These are phyloP conservation scores for Eristalis pertinax DNA, from an alignment of 2,888 invertebrate genomes.

Conservation along the genomic window DNA sequence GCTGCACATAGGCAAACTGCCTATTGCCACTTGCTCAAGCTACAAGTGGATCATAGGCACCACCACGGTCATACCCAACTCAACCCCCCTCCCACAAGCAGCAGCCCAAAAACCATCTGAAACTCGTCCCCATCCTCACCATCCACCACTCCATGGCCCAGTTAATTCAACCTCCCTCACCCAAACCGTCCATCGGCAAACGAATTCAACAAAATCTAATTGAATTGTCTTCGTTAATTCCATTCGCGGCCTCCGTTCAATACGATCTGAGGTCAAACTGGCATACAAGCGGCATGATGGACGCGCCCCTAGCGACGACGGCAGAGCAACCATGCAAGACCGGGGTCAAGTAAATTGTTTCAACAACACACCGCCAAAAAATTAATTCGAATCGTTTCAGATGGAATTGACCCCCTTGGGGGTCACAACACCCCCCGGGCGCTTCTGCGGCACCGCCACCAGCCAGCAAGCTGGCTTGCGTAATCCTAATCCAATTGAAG, in stretches of 20 bases:
- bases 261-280: constrained; percentile 55
- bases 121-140: neutral
- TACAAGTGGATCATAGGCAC: too few relatives aligned
- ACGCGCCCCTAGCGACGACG: constrained; percentile 37
- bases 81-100: too few relatives aligned
- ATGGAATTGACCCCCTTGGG: constrained; percentile 49
- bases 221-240: constrained; percentile 62
- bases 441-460: neutral
- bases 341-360: constrained; percentile 70
- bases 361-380: constrained; percentile 37
- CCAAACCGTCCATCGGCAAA: neutral
- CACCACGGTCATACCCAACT: too few relatives aligned
- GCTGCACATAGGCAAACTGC: too few relatives aligned
- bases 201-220: constrained; percentile 39
- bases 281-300: constrained; percentile 6
- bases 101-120: too few relatives aligned
- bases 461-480: constrained; percentile 30
- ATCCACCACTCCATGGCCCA: neutral
- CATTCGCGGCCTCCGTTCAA: constrained; percentile 35
- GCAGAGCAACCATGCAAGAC: neutral
- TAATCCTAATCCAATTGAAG: constrained; percentile 60
- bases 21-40: too few relatives aligned
- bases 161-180: neutral
- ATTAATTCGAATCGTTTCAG: constrained; percentile 1
- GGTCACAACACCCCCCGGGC: constrained; percentile 50